Evolutionary conservation across 2,888 invertebrate genomes (phyloP), one percentile per base, ranked within the genome.

Genomic region (Minunthozetes semirufus): DNA sequence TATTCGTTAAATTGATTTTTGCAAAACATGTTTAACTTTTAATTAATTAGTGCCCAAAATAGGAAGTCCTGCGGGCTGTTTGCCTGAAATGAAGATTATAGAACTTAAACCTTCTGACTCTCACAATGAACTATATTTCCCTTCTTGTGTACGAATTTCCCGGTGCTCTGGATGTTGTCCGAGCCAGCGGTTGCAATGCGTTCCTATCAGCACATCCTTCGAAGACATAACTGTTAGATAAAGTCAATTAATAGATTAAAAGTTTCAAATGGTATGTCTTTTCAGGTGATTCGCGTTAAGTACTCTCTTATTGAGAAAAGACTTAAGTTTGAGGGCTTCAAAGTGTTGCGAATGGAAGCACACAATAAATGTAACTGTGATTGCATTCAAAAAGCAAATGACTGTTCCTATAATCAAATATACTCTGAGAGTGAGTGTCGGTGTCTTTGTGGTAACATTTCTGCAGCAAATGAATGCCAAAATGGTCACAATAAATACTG

Each of bases 401-500:
- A 76, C 22, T 76, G 77, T 72, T 33, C 11, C 3, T 19, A 29
- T 8, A 33, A 33, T 33, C 77, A 76, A 50, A 33, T 66, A 17
- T 77, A 74, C 46, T 50, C 19, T 13, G 29, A 53, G 22, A 72
- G 72, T 15, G 72, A 76, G 29, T 77, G 77, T 66, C 63, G 76
- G 46, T 77, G 77, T 33, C 66, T 74, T 48, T 77, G 77, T 74
- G 56, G 72, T 0, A 25, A 70, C 25, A 17, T 15, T 9, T 25
- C 27, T 6, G 46, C 8, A 48, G 13, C 29, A 1, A 61, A 22
- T 72, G 72, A 72, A 27, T 72, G 59, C 50, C 61, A 61, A 61
- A 72, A 22, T 33, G 1, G 17, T 25, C 0, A 42, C 3, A 42
- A 72, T 46, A 59, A 72, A 13, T 81, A 86, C 25, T 90, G 89